Evolutionary conservation across 2,113 vertebrate genomes (phyloP).

Genomic region (Amia ocellicauda): DNA sequence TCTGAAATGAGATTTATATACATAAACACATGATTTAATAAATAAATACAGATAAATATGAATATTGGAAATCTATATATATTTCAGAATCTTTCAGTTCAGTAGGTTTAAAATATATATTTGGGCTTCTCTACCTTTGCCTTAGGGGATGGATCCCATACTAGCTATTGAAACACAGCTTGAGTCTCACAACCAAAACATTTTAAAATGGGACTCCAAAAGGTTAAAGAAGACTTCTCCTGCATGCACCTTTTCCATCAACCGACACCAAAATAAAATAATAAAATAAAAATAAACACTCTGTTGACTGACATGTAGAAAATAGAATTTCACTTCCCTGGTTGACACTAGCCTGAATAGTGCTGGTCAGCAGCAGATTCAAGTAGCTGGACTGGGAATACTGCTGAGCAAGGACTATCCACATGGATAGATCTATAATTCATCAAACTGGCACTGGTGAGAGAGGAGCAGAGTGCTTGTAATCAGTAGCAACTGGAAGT

Average conservation of each 20-base stretch:
- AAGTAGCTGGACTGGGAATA: slow-evolving; percentile 21
- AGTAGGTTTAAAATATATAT: no score
- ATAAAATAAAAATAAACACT: slow-evolving; percentile 13
- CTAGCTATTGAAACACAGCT: no score
- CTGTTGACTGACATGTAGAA: slow-evolving; percentile 20
- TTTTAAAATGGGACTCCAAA: neutral
- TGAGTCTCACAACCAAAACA: neutral
- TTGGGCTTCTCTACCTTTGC: no score
- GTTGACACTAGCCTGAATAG: slow-evolving; percentile 19
- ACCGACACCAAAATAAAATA: slow-evolving; percentile 7
- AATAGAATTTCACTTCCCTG: slow-evolving; percentile 25
- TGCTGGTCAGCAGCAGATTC: slow-evolving; percentile 10
- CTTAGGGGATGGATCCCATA: no score
- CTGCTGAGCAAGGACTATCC: slow-evolving; percentile 14
- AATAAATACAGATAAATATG: no score
- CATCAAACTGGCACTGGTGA: slow-evolving; percentile 24
- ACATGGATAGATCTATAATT: slow-evolving; percentile 23
- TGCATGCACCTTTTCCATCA: neutral
- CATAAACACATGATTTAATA: no score
- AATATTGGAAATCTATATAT: no score
- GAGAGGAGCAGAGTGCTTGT: slow-evolving; percentile 11
- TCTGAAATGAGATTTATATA: no score
- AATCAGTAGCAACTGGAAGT: slow-evolving; percentile 12
- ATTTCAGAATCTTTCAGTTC: no score
- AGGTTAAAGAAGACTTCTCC: slow-evolving; percentile 7